These are phyloP conservation scores for Campoplex capitator DNA, from an alignment of 2,888 invertebrate genomes.

Conservation along the genomic window DNA sequence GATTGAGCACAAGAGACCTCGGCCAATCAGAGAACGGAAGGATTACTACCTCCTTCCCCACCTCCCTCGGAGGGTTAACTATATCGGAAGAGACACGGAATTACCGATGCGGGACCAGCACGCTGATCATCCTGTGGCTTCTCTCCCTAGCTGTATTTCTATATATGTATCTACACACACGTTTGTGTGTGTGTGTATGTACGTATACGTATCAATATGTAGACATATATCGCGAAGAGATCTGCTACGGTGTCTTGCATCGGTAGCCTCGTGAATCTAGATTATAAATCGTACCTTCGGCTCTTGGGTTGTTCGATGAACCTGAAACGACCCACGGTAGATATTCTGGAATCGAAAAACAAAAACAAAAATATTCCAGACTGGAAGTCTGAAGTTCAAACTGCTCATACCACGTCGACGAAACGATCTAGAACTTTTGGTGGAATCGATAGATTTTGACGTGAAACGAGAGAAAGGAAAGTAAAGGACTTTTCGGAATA, in stretches of 20 bases:
- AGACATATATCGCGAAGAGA: constrained; percentile 43
- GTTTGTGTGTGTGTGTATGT: background rate
- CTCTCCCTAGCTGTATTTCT: constrained; percentile 13
- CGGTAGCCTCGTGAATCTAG: constrained; percentile 64
- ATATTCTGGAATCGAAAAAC: background rate
- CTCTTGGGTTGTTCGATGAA: constrained; percentile 61
- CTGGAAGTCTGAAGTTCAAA: background rate
- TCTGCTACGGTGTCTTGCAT: constrained; percentile 61
- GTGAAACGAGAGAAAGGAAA: background rate
- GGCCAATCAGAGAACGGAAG: constrained; percentile 38
- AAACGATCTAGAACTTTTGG: background rate
- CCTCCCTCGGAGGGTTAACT: constrained; percentile 6
- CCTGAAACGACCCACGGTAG: constrained; percentile 46
- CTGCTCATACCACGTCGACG: background rate
- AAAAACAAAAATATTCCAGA: background rate
- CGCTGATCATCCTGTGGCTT: constrained; percentile 50
- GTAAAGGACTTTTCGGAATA: background rate
- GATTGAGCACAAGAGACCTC: constrained; percentile 46
- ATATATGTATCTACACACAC: background rate
- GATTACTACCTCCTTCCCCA: constrained; percentile 13
- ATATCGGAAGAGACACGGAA: constrained; percentile 69
- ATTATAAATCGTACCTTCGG: constrained; percentile 66
- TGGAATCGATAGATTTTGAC: background rate
- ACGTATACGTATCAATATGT: background rate
- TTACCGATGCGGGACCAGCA: constrained; percentile 76